phyloP scores from a whole-genome alignment of 2,797 vertebrate species.

The Rousettus madagascariensis region DNA sequence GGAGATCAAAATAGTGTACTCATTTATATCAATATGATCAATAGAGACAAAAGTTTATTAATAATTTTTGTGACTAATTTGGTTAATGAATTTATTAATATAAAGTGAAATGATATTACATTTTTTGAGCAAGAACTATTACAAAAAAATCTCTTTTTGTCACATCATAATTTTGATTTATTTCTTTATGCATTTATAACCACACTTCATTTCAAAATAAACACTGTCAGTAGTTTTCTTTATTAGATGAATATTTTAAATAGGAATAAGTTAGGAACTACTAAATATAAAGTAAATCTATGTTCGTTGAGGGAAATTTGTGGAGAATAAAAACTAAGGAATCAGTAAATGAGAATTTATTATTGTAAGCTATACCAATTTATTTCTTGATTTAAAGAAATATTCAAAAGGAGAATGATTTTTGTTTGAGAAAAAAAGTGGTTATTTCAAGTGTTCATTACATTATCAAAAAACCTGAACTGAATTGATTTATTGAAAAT shows the following conservation, averaged over 20 bases:
- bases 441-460: neutral
- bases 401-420: neutral
- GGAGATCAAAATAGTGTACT: neutral
- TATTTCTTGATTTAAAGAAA: neutral
- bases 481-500: neutral
- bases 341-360: neutral
- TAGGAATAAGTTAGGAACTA: neutral
- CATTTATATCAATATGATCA: neutral
- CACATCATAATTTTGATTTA: neutral
- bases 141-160: neutral
- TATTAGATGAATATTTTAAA: neutral
- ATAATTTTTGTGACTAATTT: constrained; percentile 31
- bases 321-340: neutral
- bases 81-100: constrained; percentile 38
- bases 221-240: neutral
- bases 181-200: neutral
- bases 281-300: neutral
- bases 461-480: neutral
- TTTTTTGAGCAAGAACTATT: neutral
- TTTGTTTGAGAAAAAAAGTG: neutral
- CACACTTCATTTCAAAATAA: neutral
- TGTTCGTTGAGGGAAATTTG: neutral
- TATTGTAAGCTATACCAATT: neutral
- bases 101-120: neutral
- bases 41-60: neutral